Conservation (phyloP, 2,888 invertebrate genomes). For the Xestia c-nigrum region DNA sequence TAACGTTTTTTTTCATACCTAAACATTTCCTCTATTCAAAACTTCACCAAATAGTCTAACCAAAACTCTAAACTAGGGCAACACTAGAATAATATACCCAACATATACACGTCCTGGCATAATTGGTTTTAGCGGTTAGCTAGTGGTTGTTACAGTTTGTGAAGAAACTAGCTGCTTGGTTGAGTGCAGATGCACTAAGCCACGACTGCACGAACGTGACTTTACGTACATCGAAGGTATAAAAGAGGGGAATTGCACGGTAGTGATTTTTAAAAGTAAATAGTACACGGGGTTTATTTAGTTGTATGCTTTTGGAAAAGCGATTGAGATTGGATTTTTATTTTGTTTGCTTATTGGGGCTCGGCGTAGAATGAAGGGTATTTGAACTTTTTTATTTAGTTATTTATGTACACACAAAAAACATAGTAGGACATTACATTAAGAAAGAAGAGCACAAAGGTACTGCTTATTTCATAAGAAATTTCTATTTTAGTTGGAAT, state of each 20-base stretch:
- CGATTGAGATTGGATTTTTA: conserved; percentile 41
- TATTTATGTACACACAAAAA: too few relatives aligned
- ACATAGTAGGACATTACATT: too few relatives aligned
- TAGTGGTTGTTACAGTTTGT: conserved; percentile 45
- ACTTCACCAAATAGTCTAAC: conserved; percentile 17
- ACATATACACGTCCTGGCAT: conserved; percentile 27
- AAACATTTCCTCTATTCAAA: not conserved
- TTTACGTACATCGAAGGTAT: conserved; percentile 46
- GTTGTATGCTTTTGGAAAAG: conserved; percentile 28
- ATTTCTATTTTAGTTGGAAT: too few relatives aligned
- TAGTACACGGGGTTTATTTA: conserved; percentile 49
- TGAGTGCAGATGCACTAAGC: conserved; percentile 29
- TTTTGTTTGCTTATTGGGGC: conserved; percentile 24
- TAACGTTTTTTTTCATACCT: not conserved
- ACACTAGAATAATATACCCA: conserved; percentile 23
- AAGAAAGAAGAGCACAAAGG: too few relatives aligned
- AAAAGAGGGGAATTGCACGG: conserved; percentile 49
- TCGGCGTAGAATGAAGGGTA: conserved; percentile 1
- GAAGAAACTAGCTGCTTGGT: conserved; percentile 37
- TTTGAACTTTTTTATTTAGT: not conserved
- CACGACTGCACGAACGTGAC: conserved; percentile 59
- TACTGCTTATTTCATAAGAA: too few relatives aligned
- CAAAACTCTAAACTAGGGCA: conserved; percentile 37
- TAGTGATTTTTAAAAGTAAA: conserved; percentile 63
- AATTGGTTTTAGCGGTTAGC: conserved; percentile 59